Percentiles rank a stretch among this genome's conserved stretches.
These are phyloP conservation scores for Ivindomyrus marchei DNA, from an alignment of 2,113 vertebrate genomes.

Conservation along the genomic window DNA sequence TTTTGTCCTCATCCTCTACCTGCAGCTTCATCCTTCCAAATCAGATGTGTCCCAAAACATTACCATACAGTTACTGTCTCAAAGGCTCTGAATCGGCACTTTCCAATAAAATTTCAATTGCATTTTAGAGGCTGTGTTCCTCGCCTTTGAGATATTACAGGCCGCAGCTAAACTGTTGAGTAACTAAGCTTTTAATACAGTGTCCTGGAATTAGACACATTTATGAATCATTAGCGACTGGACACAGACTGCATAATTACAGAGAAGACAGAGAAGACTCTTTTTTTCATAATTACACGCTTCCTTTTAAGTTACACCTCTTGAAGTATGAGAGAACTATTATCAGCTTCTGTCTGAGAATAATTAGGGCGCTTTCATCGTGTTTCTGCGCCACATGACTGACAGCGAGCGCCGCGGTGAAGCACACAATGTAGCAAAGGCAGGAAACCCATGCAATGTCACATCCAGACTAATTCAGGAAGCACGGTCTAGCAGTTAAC, in stretches of 20 bases:
- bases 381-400: slow-evolving; percentile 4
- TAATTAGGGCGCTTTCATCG: slow-evolving; percentile 7
- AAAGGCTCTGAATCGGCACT: neutral
- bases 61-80: neutral
- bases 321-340: slow-evolving; percentile 1
- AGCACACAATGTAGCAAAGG: neutral
- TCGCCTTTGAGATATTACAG: neutral
- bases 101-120: neutral
- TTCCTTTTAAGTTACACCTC: slow-evolving; percentile 5
- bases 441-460: neutral
- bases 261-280: neutral
- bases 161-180: neutral
- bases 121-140: neutral
- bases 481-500: neutral
- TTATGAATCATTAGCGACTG: neutral
- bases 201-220: neutral
- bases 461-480: slow-evolving; percentile 7
- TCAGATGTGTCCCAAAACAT: neutral
- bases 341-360: slow-evolving; percentile 26
- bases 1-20: neutral
- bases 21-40: neutral
- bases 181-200: neutral
- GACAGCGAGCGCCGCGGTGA: neutral
- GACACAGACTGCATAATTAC: neutral
- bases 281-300: neutral